phyloP scores from a whole-genome alignment of 2,113 vertebrate species.

The Odocoileus virginianus region DNA sequence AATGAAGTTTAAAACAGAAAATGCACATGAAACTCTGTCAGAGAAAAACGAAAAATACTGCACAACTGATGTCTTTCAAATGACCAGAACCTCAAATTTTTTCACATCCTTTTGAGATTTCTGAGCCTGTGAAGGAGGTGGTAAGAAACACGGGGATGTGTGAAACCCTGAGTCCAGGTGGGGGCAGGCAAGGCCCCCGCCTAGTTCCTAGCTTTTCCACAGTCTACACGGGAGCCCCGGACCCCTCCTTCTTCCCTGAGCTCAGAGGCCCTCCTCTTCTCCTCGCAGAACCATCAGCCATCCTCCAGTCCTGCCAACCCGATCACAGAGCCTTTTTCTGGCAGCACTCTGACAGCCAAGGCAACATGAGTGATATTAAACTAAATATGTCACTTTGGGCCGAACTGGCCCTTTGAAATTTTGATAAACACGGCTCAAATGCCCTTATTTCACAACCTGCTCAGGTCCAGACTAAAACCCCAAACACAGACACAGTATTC shows the following conservation, averaged over 20 bases:
- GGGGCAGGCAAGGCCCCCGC: neutral
- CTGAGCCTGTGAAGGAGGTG: neutral
- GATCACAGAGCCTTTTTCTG: neutral
- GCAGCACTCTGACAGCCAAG: too few species aligned
- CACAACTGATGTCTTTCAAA: neutral
- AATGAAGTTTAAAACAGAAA: neutral
- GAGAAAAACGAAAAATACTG: neutral
- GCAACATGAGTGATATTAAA: neutral
- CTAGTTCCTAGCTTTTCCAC: neutral
- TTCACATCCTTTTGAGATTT: neutral
- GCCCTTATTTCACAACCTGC: neutral
- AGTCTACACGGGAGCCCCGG: rapidly evolving
- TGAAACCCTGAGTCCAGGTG: neutral
- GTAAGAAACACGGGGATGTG: neutral
- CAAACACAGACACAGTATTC: rapidly evolving
- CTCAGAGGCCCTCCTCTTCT: neutral
- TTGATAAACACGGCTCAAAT: neutral
- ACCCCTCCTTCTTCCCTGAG: neutral
- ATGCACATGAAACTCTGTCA: neutral
- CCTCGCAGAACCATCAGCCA: neutral
- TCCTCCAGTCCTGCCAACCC: neutral
- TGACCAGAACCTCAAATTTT: neutral
- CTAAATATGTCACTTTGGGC: neutral
- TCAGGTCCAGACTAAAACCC: neutral
- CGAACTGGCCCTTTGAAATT: neutral